Evolutionary conservation across 2,888 invertebrate genomes (phyloP), one percentile per base, ranked within the genome.

Genomic region (Drosophila nr. perissopoda): DNA sequence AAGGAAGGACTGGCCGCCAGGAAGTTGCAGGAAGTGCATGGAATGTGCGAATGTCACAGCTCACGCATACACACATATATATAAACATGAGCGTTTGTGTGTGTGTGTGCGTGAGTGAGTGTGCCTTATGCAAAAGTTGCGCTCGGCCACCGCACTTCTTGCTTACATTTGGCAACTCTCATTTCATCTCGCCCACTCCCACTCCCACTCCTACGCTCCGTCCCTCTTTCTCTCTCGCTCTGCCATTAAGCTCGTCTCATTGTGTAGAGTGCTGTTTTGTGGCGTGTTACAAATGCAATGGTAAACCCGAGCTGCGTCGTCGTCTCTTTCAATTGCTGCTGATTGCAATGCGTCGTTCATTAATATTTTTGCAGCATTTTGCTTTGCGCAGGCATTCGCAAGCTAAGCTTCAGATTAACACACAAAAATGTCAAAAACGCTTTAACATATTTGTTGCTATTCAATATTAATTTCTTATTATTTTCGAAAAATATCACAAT

Each of bases 1-100:
- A 73, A 67, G 57, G 29, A 57, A 38, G n/a, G 38, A 74, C 71
- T 59, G 59, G 59, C 76, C 81, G 63, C 70, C 83, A 82, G 81
- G 83, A 82, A 82, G 81, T 82, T 76, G 59, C 70, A 77, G 80
- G 67, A 79, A 76, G 67, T 58, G 70, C 75, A 89, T 67, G 84
- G 82, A 89, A 87, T 81, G 84, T 82, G 59, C 48, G 74, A 66
- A 53, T 74, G 66, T 72, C 72, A 54, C 52, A 52, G 49, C 56
- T 54, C 29, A 18, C 11, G 27, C 13, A 33, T 16, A 31, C 31
- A 21, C 10, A n/a, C 25, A 21, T 27, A 13, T 38, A 34, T 56
- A 3, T 18, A 10, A 11, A 25, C 13, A 25, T 63, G 31, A 68
- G 49, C 1, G 11, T 10, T 33, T 51, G 29, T 54, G 58, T 46